Base-by-base conservation (phyloP, 2,888 invertebrate genomes). In the Monochamus alternatus region DNA sequence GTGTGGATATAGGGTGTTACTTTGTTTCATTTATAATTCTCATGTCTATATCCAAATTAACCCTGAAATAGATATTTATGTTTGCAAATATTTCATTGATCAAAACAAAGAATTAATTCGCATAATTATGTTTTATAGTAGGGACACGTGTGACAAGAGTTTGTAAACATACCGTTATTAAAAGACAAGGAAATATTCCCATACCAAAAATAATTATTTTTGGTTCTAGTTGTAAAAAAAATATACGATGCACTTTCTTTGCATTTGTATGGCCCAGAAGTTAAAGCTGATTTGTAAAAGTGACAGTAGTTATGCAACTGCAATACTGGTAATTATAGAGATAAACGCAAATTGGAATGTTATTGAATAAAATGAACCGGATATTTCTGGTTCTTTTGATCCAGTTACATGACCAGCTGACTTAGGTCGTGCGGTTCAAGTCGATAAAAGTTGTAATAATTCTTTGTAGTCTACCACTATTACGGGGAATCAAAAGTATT, bases 321-420 rank as follows among this genome's bases (percentile, higher is more conserved):
- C 30, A 22, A 55, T 67, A 22, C 22, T 22, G 22, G 22, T 22
- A 22, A 22, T 22, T 22, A 22, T 55, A 55, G 22, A 31, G 52
- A 67, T 47, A 51, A 47, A 22, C 10, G 22, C 12, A 9, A 47
- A 44, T 65, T 47, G 47, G 47, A 30, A 30, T 22, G 44, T 65
- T 44, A 30, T 65, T 66, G 55, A 47, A 44, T 31, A 66, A 55
- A 66, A 9, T n/a, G 10, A 60, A 44, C 69, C 44, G 60, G 69
- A 60, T 69, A 69, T 69, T 60, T 69, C 69, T 69, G 60, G 69
- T 69, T 69, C 60, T 31, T 5, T 12, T 31, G 60, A 47, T 47
- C 69, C 60, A 47, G 60, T 69, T 69, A 69, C 47, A 47, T 60
- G 69, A 60, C 59, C 69, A 60, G 22, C 10, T 58, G 38, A 38